Evolutionary conservation across 2,113 vertebrate species (phyloP), one percentile per base, ranked within the genome.

Genomic region (Halichoeres trimaculatus): DNA sequence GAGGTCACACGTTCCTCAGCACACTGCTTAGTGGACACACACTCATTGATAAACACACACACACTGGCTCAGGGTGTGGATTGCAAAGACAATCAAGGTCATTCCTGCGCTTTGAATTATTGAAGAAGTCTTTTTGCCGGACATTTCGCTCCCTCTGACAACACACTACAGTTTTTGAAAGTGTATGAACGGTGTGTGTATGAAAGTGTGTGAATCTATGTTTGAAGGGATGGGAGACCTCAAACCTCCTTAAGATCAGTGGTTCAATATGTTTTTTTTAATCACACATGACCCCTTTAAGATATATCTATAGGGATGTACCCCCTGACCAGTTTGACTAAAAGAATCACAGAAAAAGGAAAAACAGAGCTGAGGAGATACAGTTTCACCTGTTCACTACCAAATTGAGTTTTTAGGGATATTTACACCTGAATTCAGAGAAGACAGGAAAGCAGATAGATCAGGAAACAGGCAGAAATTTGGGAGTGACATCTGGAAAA

Each of bases 1-100:
- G 71, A 86, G 62, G 73, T 80, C 78, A 84, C 70, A 81, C 63
- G 63, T 54, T 54, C 35, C 22, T 3, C n/a, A n/a, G 1, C 19
- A 64, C 67, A 50, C 62, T 58, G 59, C 34, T 51, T 19, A 30
- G 22, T 9, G 36, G 23, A 76, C 2, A 47, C 35, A 24, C 54
- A 57, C 66, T 45, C 41, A 43, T 61, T 17, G 22, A 59, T 51
- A 22, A 26, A 73, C 59, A 23, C 43, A 48, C 35, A 40, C 10
- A 55, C 73, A 72, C 45, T 55, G 71, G 68, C 71, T 67, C 62
- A 53, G 9, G 71, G 86, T 86, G 75, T 81, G 64, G 76, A 73
- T 81, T 85, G 54, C 87, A 88, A 87, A 87, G 84, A 69, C 85
- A 80, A 52, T 79, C 83, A 91, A 89, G 91, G 90, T 92, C 84